A percentile compares a stretch with the other conserved stretches of the same genome.
phyloP scores from a whole-genome alignment of 2,888 invertebrate species.

The Eretmocerus hayati region DNA sequence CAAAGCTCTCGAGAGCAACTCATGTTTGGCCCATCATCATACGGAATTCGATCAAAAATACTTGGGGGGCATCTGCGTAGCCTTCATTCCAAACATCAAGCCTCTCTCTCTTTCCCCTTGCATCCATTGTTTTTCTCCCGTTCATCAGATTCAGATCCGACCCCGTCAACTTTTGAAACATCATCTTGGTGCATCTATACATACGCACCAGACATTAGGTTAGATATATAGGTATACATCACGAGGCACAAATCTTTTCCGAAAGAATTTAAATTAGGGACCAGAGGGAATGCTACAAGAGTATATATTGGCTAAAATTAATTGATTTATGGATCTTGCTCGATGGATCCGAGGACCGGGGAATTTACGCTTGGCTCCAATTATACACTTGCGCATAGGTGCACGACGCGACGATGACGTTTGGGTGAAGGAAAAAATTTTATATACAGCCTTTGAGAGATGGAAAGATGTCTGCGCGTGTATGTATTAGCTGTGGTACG shows the following conservation, averaged over 20 bases:
- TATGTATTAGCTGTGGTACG: no score
- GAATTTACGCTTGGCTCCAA: slow-evolving; percentile 9
- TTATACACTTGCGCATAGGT: no score
- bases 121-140: slow-evolving; percentile 12
- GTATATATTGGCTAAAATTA: slow-evolving; percentile 45
- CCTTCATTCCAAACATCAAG: slow-evolving; percentile 21
- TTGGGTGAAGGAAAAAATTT: no score
- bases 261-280: slow-evolving; percentile 46
- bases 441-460: slow-evolving; percentile 7
- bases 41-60: slow-evolving; percentile 47
- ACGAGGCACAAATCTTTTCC: slow-evolving; percentile 33
- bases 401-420: no score
- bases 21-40: no score
- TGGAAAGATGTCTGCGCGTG: slow-evolving; percentile 1
- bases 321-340: slow-evolving; percentile 42
- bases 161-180: no score
- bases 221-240: slow-evolving; percentile 1
- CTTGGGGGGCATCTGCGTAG: slow-evolving; percentile 43
- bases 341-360: not conserved
- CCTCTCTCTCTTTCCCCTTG: not conserved
- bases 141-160: no score
- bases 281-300: slow-evolving; percentile 41
- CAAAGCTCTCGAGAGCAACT: no score
- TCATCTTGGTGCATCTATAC: no score
- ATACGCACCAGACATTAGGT: no score